Evolutionary conservation across 2,797 vertebrate species (phyloP).

Genomic region (Sphaeramia orbicularis): DNA sequence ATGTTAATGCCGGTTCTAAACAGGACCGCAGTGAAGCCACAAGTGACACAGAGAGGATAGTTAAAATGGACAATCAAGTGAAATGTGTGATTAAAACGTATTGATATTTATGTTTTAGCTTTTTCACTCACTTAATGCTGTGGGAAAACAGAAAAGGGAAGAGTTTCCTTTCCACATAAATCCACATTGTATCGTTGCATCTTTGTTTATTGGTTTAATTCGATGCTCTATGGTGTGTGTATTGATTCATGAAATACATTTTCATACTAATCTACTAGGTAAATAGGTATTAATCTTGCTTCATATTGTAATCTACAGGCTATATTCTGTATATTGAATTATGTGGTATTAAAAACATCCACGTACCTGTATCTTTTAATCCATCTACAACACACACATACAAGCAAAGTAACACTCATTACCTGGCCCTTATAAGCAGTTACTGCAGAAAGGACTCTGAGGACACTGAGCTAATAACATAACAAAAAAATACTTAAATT

Average conservation of each 20-base stretch:
- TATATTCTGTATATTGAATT: background rate
- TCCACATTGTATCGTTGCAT: no score
- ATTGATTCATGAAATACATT: background rate
- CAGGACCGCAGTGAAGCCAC: no score
- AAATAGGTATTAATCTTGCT: background rate
- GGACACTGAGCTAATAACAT: constrained; percentile 43
- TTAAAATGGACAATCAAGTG: no score
- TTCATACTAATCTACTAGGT: background rate
- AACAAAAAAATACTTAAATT: constrained; percentile 53
- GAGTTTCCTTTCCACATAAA: no score
- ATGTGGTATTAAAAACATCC: constrained; percentile 8
- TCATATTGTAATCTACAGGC: background rate
- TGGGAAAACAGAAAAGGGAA: no score
- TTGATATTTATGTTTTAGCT: no score
- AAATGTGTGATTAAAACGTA: no score
- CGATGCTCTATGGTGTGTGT: no score
- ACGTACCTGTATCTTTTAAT: constrained; percentile 3
- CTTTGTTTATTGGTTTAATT: no score
- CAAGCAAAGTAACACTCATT: constrained; percentile 1
- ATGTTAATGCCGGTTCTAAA: no score
- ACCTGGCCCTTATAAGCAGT: constrained; percentile 3
- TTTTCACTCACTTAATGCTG: no score
- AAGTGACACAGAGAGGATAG: no score
- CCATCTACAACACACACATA: background rate
- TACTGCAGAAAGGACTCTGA: constrained; percentile 34